Evolutionary conservation across 2,797 vertebrate genomes (phyloP).

Genomic region (Adelosebastes latens): DNA sequence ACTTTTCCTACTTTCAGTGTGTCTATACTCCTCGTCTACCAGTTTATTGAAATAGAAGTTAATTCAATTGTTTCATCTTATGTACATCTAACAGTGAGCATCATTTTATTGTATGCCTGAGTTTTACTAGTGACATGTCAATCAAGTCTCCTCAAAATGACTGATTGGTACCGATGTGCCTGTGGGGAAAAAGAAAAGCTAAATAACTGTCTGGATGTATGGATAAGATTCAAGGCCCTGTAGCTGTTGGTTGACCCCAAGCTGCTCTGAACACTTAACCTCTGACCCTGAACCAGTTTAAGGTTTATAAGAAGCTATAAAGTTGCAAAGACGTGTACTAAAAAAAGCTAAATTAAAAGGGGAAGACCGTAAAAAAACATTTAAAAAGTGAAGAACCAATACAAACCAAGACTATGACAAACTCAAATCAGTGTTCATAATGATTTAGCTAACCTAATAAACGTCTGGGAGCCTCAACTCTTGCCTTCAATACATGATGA

Average conservation of each 20-base stretch:
- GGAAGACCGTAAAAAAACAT: not conserved
- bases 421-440: not conserved
- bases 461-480: not conserved
- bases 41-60: not conserved
- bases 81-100: not conserved
- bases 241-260: not conserved
- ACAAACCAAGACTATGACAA: not conserved
- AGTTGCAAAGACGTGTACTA: not conserved
- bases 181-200: not conserved
- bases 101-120: not conserved
- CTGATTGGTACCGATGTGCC: not conserved
- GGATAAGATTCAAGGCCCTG: not conserved
- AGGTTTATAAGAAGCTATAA: not conserved
- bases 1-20: constrained; percentile 27
- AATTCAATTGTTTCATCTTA: not conserved
- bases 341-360: not conserved
- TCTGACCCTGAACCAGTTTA: constrained; percentile 4
- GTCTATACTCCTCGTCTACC: not conserved
- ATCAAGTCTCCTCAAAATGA: not conserved
- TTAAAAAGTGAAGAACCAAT: not conserved
- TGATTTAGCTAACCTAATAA: not conserved
- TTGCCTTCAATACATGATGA: not conserved
- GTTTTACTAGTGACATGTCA: not conserved
- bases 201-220: not conserved
- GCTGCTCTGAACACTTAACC: constrained; percentile 21